Evolutionary conservation across 2,797 vertebrate genomes (phyloP), one percentile per base, ranked within the genome.

Genomic region (Falco concolor): DNA sequence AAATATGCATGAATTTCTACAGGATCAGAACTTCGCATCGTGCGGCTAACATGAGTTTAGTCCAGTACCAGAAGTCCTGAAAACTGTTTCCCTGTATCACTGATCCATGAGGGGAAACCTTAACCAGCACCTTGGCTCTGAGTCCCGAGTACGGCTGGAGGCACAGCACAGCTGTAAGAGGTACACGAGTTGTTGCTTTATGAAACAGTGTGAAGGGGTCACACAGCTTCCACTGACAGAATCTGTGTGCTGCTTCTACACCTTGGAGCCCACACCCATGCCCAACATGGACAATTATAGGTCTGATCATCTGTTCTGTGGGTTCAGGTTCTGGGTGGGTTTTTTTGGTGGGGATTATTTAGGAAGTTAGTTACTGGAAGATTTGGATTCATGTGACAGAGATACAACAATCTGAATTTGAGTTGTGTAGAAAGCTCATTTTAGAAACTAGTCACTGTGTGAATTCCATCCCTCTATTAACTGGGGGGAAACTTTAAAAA

Each of bases 401-500:
- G 32, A 30, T 86, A 87, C 25, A 69, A 59, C 34, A 7, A 65
- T 80, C 74, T 76, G 70, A 67, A 65, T 85, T 36, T 69, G 42
- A 80, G 59, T 69, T 84, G 30, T 14, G 53, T 12, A 52, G 79
- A 38, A 87, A 87, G 82, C 96, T 96, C 89, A 68, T 61, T 97
- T 97, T 88, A 95, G 75, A 89, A 97, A 94, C 56, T 30, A 91
- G 76, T 57, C 75, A 87, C 45, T 32, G 8, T 73, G 76, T 95
- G 88, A 96, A 83, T 47, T 70, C n/a, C 6, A 24, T 65, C 93
- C 68, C 75, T 89, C 83, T 89, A 76, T 88, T 95, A 95, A 97
- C 94, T 91, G 64, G 47, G 77, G 44, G 89, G 61, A 78, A 90
- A 88, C 87, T 97, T 42, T 28, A 95, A 93, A 95, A 96, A 89